Evolutionary conservation across 1,140 invertebrate genomes (phyloP), one percentile per base, ranked within the genome.

Genomic region (Lineus longissimus): DNA sequence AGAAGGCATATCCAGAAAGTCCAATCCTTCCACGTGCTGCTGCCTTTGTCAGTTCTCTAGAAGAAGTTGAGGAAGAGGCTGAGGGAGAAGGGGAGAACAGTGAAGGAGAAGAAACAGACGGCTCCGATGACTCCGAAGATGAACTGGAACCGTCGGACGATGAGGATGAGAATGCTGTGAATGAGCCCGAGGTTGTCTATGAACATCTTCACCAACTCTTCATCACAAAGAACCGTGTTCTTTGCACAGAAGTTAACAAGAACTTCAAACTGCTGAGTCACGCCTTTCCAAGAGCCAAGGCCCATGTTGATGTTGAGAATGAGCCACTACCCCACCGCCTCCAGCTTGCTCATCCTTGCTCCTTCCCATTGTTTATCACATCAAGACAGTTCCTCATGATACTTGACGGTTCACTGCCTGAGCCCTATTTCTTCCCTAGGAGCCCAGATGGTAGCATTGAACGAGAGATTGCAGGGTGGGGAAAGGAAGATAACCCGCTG

Each of bases 201-300:
- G 55, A 55, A 22, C 61, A 65, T 33, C 59, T 75, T 13, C 74
- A 69, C 33, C 73, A 79, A 64, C 13, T 79, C 22, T 79, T 79
- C 64, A 70, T 79, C 17, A 77, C 77, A 2, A 76, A 77, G 60
- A 78, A 79, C 63, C 65, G 69, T 11, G 70, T 76, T 6, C 66
- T 79, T 33, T 78, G 75, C 55, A 72, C 40, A 59, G 76, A 78
- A 62, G 72, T 79, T 7, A 64, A 73, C 64, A 79, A 78, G 59
- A 78, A 75, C 30, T 78, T 79, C 60, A 43, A 63, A 25, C 69
- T 74, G 57, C 64, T 77, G 33, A 70, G 68, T 47, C 70, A 70
- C 60, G 74, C 73, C 17, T 66, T 61, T 45, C 57, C 67, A 29
- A 29, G 68, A 1, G 59, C 67, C 1, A 55, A 67, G 17, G 51